Conservation (phyloP, 2,797 vertebrate genomes). For the Carapus acus region DNA sequence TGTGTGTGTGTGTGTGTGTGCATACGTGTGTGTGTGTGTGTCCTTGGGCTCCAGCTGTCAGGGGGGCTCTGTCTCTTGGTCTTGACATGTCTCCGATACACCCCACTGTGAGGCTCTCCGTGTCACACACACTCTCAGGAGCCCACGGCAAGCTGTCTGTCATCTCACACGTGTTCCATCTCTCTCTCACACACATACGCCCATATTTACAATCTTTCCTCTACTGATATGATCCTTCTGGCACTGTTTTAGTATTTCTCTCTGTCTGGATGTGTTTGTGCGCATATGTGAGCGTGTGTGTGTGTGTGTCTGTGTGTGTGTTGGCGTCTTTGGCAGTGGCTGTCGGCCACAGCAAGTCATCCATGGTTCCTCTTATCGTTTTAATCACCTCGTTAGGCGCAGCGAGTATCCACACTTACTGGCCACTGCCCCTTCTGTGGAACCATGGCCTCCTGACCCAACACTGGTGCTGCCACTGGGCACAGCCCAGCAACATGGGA, state of each 20-base stretch:
- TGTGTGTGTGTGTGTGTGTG: conserved; percentile 12
- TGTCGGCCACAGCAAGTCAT: conserved; percentile 80
- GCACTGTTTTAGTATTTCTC: conserved; percentile 32
- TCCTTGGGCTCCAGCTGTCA: conserved; percentile 69
- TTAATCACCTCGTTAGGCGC: conserved; percentile 77
- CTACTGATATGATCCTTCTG: conserved; percentile 57
- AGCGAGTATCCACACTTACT: conserved; percentile 67
- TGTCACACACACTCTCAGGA: conserved; percentile 57
- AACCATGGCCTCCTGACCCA: conserved; percentile 59
- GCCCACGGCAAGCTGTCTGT: conserved; percentile 63
- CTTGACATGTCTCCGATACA: conserved; percentile 66
- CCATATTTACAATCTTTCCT: conserved; percentile 26
- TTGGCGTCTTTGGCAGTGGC: conserved; percentile 50
- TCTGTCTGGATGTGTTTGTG: conserved; percentile 18
- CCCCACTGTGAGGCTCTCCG: conserved; percentile 63
- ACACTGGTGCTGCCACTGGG: conserved; percentile 73
- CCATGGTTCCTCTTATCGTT: conserved; percentile 73
- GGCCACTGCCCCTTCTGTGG: conserved; percentile 66
- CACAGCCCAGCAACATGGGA: conserved; percentile 47
- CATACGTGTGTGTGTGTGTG: conserved; percentile 35
- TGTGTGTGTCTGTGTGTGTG: conserved; percentile 33
- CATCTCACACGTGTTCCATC: conserved; percentile 44
- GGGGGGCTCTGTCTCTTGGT: conserved; percentile 66
- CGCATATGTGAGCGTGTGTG: conserved; percentile 23
- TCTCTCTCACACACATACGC: conserved; percentile 21